These are phyloP conservation scores for Polia nebulosa DNA, from an alignment of 2,888 invertebrate species.

Conservation along the genomic window DNA sequence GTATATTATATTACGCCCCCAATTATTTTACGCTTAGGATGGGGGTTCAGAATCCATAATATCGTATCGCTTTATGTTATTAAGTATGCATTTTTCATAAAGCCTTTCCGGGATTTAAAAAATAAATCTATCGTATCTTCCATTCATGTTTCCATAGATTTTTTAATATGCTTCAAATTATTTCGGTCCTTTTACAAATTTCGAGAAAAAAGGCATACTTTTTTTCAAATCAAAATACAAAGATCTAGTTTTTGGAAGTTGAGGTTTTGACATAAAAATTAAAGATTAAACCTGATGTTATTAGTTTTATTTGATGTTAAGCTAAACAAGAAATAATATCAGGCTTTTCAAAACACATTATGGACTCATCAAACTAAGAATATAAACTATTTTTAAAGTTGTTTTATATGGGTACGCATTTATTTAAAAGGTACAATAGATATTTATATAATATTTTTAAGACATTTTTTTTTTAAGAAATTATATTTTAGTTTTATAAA, in stretches of 20 bases:
- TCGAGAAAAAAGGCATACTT: not conserved
- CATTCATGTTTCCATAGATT: not conserved
- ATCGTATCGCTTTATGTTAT: conserved; percentile 23
- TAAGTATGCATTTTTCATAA: conserved; percentile 34
- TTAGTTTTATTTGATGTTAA: not conserved
- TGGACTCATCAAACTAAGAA: too few relatives aligned
- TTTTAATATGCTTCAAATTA: not conserved
- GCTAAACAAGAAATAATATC: too few relatives aligned
- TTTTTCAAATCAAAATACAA: not conserved
- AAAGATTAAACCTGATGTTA: not conserved
- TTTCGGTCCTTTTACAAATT: not conserved
- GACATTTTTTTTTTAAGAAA: too few relatives aligned
- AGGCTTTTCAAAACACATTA: too few relatives aligned
- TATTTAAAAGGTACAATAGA: too few relatives aligned
- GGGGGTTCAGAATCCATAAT: conserved; percentile 39
- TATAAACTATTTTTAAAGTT: too few relatives aligned
- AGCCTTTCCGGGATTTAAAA: conserved; percentile 16
- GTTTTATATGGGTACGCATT: too few relatives aligned
- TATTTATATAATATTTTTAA: too few relatives aligned
- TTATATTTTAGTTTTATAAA: not conserved
- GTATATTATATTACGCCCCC: conserved; percentile 24
- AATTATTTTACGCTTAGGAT: conserved; percentile 50
- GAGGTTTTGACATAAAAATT: not conserved
- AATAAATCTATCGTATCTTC: conserved; percentile 8
- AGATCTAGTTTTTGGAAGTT: not conserved